Percentiles rank a stretch among this genome's conserved stretches.
These are phyloP conservation scores for Tethea ocularis DNA, from an alignment of 2,888 invertebrate species.

Conservation along the genomic window DNA sequence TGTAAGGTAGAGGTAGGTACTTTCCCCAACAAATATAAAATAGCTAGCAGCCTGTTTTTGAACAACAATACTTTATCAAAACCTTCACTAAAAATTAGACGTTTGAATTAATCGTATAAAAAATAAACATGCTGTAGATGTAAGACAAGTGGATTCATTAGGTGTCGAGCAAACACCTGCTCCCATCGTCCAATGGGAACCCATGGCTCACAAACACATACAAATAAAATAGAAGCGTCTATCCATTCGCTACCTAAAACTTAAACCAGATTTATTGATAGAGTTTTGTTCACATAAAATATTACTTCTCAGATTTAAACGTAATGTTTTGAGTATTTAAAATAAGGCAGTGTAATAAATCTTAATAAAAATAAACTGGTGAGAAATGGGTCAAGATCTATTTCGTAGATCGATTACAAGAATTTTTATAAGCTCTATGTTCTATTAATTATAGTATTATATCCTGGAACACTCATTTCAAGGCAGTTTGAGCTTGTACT, in stretches of 20 bases:
- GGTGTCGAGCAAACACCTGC: conserved; percentile 41
- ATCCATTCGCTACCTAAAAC: background rate
- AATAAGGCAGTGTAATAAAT: background rate
- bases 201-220: background rate
- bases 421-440: too few species aligned
- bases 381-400: background rate
- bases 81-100: too few species aligned
- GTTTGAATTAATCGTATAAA: background rate
- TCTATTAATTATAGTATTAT: too few species aligned
- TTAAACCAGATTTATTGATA: conserved; percentile 17
- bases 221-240: background rate
- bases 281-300: conserved; percentile 17
- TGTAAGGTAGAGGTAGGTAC: too few species aligned
- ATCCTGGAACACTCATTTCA: too few species aligned
- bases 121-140: conserved; percentile 27
- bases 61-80: too few species aligned
- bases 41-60: too few species aligned
- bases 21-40: too few species aligned
- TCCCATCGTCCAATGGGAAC: conserved; percentile 31
- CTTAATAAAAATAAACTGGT: background rate
- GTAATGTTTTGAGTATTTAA: background rate
- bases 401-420: background rate
- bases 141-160: conserved; percentile 40
- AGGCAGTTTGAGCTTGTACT: too few species aligned
- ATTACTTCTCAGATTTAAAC: conserved; percentile 9